Evolutionary conservation across 2,888 invertebrate genomes (phyloP), one percentile per base, ranked within the genome.

Genomic region (Sarcophaga caerulescens): DNA sequence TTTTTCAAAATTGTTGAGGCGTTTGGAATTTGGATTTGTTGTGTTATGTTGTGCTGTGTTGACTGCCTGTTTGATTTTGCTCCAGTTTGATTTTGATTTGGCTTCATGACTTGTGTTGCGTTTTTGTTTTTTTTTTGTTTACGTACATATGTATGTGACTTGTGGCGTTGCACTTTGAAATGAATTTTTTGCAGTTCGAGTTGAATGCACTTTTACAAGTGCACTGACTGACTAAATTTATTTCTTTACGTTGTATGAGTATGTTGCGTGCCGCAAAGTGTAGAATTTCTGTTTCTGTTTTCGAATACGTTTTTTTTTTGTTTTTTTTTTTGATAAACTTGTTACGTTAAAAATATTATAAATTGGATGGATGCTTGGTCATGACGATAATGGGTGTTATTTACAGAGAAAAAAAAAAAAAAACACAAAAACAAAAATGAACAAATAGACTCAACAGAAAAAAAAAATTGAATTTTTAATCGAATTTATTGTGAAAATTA

Each of bases 201-300:
- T 86, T 86, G 86, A 86, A 84, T 86, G 86, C 78, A 86, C 86
- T 84, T 70, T 60, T 12, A 52, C 17, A 62, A 71, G 60, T 65
- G 81, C 47, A 23, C n/a, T 52, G 52, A 23, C n/a, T 52, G 52
- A 52, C 52, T 52, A 17, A 14, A 52, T 63, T 21, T 47, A 23
- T 14, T 47, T 62, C 21, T 68, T 68, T 62, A 8, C 21, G 10
- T 70, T 75, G 70, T 71, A 23, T 35, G 17, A 45, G 45, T 45
- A 35, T 62, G 65, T 75, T 76, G 85, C 79, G 80, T 87, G 85
- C 77, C 68, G 76, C 75, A 71, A 79, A 71, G 59, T 81, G 66
- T 60, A 57, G 73, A 59, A 52, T 52, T 52, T 77, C 21, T 75
- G 63, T 23, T 35, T 35, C 8, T 45, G 19, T 75, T 73, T 73